Conservation (phyloP, 2,113 vertebrate genomes). For the Charadrius vociferus region DNA sequence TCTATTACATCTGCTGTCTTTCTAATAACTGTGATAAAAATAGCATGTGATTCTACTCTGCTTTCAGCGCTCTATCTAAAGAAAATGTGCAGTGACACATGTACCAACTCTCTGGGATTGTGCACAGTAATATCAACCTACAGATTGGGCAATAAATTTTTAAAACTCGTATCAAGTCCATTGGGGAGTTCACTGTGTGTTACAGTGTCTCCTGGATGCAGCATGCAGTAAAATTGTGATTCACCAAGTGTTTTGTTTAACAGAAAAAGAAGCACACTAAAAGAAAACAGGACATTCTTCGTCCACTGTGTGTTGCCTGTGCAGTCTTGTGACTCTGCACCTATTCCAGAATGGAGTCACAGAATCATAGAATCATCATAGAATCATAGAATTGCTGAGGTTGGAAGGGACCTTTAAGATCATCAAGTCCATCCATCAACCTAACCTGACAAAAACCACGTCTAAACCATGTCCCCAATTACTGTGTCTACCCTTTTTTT, state of each 20-base stretch:
- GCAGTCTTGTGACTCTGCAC: not conserved
- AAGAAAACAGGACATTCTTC: not conserved
- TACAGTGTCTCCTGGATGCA: not conserved
- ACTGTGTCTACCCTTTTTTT: no score
- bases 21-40: constrained; percentile 17
- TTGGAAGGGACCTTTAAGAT: no score
- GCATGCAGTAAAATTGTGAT: not conserved
- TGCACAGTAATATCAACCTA: not conserved
- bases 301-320: accelerated
- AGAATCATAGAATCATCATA: no score
- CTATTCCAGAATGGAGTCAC: not conserved
- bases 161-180: not conserved
- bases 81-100: constrained; percentile 33
- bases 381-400: no score
- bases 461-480: no score
- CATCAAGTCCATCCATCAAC: no score
- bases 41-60: not conserved
- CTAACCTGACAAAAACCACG: no score
- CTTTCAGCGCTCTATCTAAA: not conserved
- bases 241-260: not conserved
- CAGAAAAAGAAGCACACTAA: not conserved
- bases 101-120: not conserved
- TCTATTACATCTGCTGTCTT: not conserved
- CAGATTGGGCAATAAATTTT: constrained; percentile 14
- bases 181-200: not conserved